phyloP scores from a whole-genome alignment of 1,140 invertebrate genomes.

The Drosophila carrolli region DNA sequence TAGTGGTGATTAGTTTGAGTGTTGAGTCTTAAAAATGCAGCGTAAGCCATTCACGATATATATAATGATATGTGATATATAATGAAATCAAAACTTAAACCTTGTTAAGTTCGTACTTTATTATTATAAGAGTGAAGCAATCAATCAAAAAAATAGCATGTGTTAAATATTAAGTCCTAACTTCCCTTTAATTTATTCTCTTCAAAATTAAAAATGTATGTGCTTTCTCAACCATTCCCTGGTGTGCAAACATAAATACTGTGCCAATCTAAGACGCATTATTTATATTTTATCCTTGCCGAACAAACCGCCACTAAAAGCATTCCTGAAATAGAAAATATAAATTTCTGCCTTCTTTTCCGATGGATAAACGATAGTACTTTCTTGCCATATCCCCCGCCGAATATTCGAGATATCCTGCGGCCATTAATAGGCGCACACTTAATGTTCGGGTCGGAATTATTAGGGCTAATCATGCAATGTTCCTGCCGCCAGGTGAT shows the following conservation, averaged over 20 bases:
- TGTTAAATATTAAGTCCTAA: too few relatives aligned
- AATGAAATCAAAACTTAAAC: neutral
- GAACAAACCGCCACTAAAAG: conserved; percentile 23
- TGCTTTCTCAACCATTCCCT: neutral
- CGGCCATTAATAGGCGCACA: conserved; percentile 55
- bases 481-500: conserved; percentile 24
- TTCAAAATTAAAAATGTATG: neutral
- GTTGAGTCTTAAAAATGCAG: conserved; percentile 19
- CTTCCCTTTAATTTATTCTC: neutral
- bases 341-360: conserved; percentile 31
- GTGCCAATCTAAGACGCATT: conserved; percentile 18
- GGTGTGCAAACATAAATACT: conserved; percentile 6
- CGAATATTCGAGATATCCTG: conserved; percentile 41
- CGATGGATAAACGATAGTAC: conserved; percentile 23
- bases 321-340: conserved; percentile 22
- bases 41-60: neutral
- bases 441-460: conserved; percentile 50
- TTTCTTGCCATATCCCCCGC: conserved; percentile 4
- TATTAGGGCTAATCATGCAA: conserved; percentile 75
- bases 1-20: conserved; percentile 27
- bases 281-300: conserved; percentile 25
- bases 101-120: too few relatives aligned
- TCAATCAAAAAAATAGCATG: too few relatives aligned
- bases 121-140: too few relatives aligned
- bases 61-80: neutral